Conservation (phyloP, 2,888 invertebrate genomes). For the Aporophyla nigra region DNA sequence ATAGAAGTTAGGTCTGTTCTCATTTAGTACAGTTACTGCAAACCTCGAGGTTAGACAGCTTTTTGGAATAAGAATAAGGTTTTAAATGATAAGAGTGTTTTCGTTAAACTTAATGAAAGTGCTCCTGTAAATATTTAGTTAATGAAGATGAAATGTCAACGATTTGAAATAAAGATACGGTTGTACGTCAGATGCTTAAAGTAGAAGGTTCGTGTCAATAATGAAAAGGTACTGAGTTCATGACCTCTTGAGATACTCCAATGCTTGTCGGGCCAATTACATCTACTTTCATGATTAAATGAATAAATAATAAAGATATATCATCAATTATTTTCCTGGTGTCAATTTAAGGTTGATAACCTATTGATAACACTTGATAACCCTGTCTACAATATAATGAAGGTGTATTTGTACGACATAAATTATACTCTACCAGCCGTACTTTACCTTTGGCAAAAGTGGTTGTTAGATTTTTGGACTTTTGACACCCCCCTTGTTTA, state of each 20-base stretch:
- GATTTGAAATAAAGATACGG: background rate
- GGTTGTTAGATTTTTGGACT: too few relatives aligned
- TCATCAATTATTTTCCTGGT: background rate
- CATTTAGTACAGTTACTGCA: background rate
- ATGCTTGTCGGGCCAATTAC: background rate
- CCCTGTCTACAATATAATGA: background rate
- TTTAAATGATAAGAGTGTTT: background rate
- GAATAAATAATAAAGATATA: background rate
- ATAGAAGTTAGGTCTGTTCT: background rate
- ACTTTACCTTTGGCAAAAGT: too few relatives aligned
- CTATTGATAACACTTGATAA: background rate
- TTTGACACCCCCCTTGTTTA: too few relatives aligned
- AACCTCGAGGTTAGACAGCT: background rate
- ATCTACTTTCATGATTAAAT: background rate
- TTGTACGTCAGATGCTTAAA: background rate
- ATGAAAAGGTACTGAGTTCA: background rate
- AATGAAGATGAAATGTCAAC: conserved; percentile 7
- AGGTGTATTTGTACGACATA: background rate
- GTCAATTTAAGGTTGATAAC: background rate
- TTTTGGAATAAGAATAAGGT: too few relatives aligned
- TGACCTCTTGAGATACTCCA: background rate
- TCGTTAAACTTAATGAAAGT: background rate
- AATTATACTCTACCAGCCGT: background rate
- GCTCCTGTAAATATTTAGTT: conserved; percentile 7
- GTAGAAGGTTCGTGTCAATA: background rate